phyloP scores from a whole-genome alignment of 2,888 invertebrate genomes.

The Hirtodrosophila confusa region DNA sequence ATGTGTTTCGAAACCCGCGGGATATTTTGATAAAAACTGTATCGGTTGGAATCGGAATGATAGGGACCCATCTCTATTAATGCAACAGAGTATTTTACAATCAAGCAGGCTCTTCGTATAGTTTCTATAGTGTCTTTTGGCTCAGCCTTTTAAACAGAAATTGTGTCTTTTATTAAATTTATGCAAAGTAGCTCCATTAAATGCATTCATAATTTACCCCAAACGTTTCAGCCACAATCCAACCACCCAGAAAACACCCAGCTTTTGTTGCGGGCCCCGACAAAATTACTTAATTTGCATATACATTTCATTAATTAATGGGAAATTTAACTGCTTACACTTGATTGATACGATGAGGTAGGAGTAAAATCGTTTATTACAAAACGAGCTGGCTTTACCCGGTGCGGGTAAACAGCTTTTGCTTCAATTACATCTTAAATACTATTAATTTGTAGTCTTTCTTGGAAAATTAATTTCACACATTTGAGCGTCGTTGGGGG shows the following conservation, averaged over 20 bases:
- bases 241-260: not conserved
- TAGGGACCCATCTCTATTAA: too few relatives aligned
- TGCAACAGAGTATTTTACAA: not conserved
- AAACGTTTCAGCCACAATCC: slow-evolving; percentile 15
- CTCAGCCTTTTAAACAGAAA: not conserved
- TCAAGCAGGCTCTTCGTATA: not conserved
- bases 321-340: slow-evolving; percentile 2
- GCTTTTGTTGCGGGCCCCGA: not conserved
- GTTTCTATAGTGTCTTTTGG: not conserved
- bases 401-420: too few relatives aligned
- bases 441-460: too few relatives aligned
- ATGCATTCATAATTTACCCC: slow-evolving; percentile 32
- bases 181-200: slow-evolving; percentile 34
- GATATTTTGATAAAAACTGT: too few relatives aligned
- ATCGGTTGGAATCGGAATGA: too few relatives aligned
- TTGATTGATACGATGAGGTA: not conserved
- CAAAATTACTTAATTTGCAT: slow-evolving; percentile 8
- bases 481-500: too few relatives aligned
- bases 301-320: slow-evolving; percentile 10
- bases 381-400: not conserved
- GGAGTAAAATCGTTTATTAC: not conserved
- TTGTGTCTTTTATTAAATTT: slow-evolving; percentile 36
- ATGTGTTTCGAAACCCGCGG: too few relatives aligned
- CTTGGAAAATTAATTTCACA: too few relatives aligned
- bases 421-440: too few relatives aligned